Base-by-base conservation (phyloP, 2,888 invertebrate species). In the Drosophila meridiana region DNA sequence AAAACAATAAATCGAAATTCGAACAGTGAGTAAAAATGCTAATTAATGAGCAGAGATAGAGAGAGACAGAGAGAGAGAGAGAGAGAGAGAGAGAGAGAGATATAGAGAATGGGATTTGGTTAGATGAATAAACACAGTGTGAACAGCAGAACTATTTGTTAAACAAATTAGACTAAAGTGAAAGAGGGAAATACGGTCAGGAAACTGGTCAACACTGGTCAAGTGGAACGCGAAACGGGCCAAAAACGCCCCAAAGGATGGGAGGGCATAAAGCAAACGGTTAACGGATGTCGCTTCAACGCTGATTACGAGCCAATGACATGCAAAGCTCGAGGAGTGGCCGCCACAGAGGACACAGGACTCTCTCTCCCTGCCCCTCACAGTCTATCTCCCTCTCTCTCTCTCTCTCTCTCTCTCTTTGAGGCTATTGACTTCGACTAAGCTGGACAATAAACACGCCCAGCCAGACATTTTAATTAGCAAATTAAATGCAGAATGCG, bases 251-350 rank as follows among this genome's bases (percentile, higher is more conserved):
- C 53, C 38, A 38, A 40, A 56, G 56, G 61, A 28, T 9, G 7
- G n/a, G 8, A 13, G 13, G 8, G 9, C 38, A 50, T 32, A 26
- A 48, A 45, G 13, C 20, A 45, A 59, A 61, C 69, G 57, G 47
- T 28, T 43, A 73, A 65, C 58, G 76, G 69, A 76, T 58, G 71
- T 72, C 32, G 48, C 38, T 11, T 11, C 58, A 20, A 48, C 50
- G 38, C 69, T 73, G 72, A 80, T 83, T 72, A 85, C 78, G 85
- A 71, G 81, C 69, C 60, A 62, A 67, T 72, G 72, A 72, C 85
- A 85, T 87, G 85, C 85, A 83, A 87, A 61, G 63, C 47, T 42
- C 66, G 26, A 71, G 76, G 85, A 70, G 85, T 78, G 83, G 64
- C 74, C 50, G 28, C 8, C 13, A 13, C 28, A 28, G 14, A 28